Evolutionary conservation across 2,113 vertebrate species (phyloP), one percentile per base, ranked within the genome.

Genomic region (Antennarius striatus): DNA sequence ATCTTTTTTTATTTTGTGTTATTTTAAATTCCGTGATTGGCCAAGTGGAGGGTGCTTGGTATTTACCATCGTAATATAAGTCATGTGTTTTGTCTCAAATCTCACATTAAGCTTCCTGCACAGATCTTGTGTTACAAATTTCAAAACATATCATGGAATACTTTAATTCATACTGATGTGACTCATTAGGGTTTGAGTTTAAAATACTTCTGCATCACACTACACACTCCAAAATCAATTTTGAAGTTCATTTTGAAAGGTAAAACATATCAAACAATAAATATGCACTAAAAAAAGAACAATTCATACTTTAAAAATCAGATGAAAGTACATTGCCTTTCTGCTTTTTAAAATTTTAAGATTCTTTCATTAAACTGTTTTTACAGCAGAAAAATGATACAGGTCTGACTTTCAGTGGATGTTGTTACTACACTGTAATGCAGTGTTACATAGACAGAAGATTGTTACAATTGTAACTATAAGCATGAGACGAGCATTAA

Each of bases 401-500:
- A 15, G 52, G 67, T 67, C 42, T 53, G 71, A 74, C 66, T 80
- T 68, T 58, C 15, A 39, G 70, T 63, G 55, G 64, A 63, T 29
- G 63, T 56, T 75, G 13, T 67, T 63, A 70, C 54, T 40, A 64
- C 28, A 75, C 47, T 69, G 45, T 69, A 13, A 46, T 52, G 79
- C 50, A 72, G 56, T 70, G 61, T 74, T 58, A 30, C 13, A 12
- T 62, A 43, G 55, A 55, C 40, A 62, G 40, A 63, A 54, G 7
- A 71, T 22, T 75, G 69, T 86, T 85, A 71, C 45, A 59, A 48
- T 39, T 22, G 48, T 63, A 61, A 56, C 50, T 61, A 40, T 47
- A 71, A 32, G 63, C 75, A 83, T 77, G 71, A 83, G 52, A 66
- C 57, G 52, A 73, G 68, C 15, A n/a, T 36, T 17, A 49, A 47